Evolutionary conservation across 2,113 vertebrate genomes (phyloP), one percentile per base, ranked within the genome.

Genomic region (Myotis yumanensis): DNA sequence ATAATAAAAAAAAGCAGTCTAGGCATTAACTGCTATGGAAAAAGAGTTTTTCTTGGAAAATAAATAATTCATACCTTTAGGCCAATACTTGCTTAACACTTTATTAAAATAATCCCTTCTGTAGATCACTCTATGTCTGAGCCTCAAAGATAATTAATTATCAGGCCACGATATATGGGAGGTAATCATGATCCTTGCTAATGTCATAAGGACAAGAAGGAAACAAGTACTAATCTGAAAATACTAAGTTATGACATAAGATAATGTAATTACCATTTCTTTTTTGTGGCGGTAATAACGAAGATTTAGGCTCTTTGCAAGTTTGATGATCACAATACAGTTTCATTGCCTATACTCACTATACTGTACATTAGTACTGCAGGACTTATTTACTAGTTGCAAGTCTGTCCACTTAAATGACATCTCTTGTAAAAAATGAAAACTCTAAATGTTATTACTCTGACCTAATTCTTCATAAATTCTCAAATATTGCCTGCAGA

Each of bases 401-500:
- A 90, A 84, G 18, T 69, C 30, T 90, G 48, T 76, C 16, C 14
- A 7, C 59, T 84, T 85, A 84, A 57, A 69, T 52, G 77, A 85
- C 28, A 75, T 43, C 32, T 66, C 35, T 22, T 80, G 5, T 79
- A 66, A 81, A 22, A 85, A 82, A 30, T 7, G 23, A 66, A 51
- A 90, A 75, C 3, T 91, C 46, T 90, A 52, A 59, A 43, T 86
- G 43, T 93, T 88, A 90, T 16, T 80, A 77, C 10, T 32, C 52
- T 86, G 68, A 87, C 28, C 75, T 89, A 96, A 75, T 69, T 18
- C 66, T 96, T 93, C n/a, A 83, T 28, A 88, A 82, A 91, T 81
- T 93, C 51, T 95, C 46, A 92, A 93, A 90, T 85, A 92, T 28
- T 91, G 40, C n/a, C 66, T 32, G 20, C 69, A 94, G 57, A 37